These are phyloP conservation scores for Philhelius pedissequus DNA, from an alignment of 2,888 invertebrate genomes.

Conservation along the genomic window DNA sequence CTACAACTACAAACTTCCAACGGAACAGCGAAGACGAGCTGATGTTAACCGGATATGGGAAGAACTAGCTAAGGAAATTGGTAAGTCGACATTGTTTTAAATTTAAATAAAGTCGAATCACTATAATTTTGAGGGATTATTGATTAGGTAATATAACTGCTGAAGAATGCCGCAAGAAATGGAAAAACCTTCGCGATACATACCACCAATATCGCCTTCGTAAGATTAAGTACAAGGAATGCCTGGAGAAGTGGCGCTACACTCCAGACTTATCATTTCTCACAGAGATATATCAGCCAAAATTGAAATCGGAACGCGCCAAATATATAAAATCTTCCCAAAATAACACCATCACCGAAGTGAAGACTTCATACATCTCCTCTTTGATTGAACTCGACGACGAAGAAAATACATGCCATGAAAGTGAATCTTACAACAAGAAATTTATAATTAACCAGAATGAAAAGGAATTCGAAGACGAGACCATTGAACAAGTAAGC, in stretches of 20 bases:
- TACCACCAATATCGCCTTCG: conserved; percentile 73
- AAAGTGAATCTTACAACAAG: conserved; percentile 24
- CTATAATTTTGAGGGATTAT: background rate
- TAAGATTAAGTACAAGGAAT: conserved; percentile 40
- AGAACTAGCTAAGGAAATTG: conserved; percentile 74
- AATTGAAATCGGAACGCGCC: conserved; percentile 74
- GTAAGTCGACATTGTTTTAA: conserved; percentile 27
- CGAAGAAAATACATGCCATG: background rate
- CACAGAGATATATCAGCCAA: conserved; percentile 75
- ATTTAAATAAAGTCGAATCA: background rate
- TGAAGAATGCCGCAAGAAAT: conserved; percentile 76
- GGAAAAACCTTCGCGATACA: conserved; percentile 77
- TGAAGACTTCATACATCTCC: background rate
- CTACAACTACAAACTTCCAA: conserved; percentile 76
- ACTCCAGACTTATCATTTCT: conserved; percentile 75
- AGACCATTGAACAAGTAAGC: conserved; percentile 74
- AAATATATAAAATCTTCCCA: background rate
- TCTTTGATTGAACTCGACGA: background rate
- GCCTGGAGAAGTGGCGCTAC: conserved; percentile 75
- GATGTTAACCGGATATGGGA: conserved; percentile 75
- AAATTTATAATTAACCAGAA: conserved; percentile 72
- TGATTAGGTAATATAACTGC: conserved; percentile 73
- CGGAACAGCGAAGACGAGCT: conserved; percentile 74
- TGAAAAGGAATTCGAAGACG: conserved; percentile 75
- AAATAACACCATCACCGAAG: background rate